Percentiles rank a stretch among this genome's conserved stretches.
phyloP scores from a whole-genome alignment of 2,797 vertebrate genomes.

The Dendrocincla tyrannina region DNA sequence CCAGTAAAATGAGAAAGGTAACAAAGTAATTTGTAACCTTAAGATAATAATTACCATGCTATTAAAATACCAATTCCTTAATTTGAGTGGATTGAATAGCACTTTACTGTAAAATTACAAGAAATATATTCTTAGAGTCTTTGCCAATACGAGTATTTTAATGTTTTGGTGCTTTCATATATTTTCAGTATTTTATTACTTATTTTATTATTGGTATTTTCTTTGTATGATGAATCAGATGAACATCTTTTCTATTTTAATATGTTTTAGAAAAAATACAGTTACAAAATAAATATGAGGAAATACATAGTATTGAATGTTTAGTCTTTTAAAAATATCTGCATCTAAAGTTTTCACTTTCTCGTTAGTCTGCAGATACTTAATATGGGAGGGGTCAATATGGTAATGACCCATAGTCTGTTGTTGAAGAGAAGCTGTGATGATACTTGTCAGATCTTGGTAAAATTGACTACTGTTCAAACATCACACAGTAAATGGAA shows the following conservation, averaged over 20 bases:
- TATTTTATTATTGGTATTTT: constrained; percentile 74
- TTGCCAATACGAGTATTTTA: constrained; percentile 78
- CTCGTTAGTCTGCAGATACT: not conserved
- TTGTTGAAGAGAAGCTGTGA: not conserved
- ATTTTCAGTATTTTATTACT: constrained; percentile 83
- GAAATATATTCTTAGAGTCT: constrained; percentile 75
- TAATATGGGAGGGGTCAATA: not conserved
- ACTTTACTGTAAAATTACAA: constrained; percentile 78
- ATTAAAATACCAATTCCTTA: constrained; percentile 69
- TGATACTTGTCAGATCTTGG: not conserved
- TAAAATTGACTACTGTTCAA: not conserved
- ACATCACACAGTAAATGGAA: not conserved
- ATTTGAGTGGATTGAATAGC: constrained; percentile 74
- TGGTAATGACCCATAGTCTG: not conserved
- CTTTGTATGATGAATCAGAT: constrained; percentile 78
- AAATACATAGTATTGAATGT: constrained; percentile 44
- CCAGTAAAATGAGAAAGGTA: constrained; percentile 3
- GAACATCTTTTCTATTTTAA: constrained; percentile 82
- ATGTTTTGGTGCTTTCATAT: constrained; percentile 80
- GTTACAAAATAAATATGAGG: constrained; percentile 76
- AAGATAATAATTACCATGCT: constrained; percentile 58
- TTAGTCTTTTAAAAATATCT: constrained; percentile 18
- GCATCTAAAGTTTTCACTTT: not conserved
- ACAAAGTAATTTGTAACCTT: constrained; percentile 30
- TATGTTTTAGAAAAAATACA: constrained; percentile 77